Evolutionary conservation across 1,140 invertebrate species (phyloP).

Genomic region (Druon quercuslanigerum): DNA sequence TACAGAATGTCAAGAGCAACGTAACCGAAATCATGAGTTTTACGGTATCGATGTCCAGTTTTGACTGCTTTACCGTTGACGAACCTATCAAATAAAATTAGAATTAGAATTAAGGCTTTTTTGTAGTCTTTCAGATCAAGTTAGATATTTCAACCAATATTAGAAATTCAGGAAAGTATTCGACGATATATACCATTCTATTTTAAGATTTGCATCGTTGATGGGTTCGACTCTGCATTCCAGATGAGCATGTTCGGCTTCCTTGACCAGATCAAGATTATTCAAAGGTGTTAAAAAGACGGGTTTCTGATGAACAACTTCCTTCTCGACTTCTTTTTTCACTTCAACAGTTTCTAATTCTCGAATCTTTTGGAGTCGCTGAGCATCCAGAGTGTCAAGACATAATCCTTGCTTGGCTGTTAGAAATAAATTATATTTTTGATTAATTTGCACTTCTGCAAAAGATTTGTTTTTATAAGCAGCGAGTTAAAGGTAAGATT

Average conservation of each 20-base stretch:
- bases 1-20: constrained; percentile 96
- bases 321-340: constrained; percentile 84
- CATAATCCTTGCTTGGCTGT: constrained; percentile 89
- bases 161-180: not conserved
- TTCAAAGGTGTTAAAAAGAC: constrained; percentile 91
- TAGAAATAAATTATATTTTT: constrained; percentile 43
- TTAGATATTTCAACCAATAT: not conserved
- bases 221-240: constrained; percentile 97
- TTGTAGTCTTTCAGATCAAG: not conserved
- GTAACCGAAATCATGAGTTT: constrained; percentile 96
- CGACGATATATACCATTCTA: constrained; percentile 90
- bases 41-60: constrained; percentile 90
- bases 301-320: constrained; percentile 86
- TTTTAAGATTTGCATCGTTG: constrained; percentile 94
- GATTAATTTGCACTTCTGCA: no score
- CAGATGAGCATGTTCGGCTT: constrained; percentile 94
- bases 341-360: constrained; percentile 89
- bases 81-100: constrained; percentile 58
- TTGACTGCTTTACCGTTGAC: constrained; percentile 72
- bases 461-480: not conserved
- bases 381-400: constrained; percentile 91
- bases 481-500: constrained; percentile 15
- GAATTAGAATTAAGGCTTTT: not conserved
- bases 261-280: constrained; percentile 90
- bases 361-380: constrained; percentile 91